These are phyloP conservation scores for Setophaga coronata DNA, from an alignment of 2,113 vertebrate genomes.

Conservation along the genomic window DNA sequence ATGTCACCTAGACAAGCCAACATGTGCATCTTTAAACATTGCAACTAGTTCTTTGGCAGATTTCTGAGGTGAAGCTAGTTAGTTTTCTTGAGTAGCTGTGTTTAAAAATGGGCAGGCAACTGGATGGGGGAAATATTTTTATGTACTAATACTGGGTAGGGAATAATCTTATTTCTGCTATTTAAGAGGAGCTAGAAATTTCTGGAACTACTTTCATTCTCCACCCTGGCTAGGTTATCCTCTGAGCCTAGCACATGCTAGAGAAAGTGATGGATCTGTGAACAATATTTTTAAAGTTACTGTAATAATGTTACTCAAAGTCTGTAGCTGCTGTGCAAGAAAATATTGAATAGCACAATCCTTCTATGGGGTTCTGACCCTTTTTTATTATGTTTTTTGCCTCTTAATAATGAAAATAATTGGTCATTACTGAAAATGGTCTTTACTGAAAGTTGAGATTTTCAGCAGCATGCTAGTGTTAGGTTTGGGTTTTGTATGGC, in stretches of 20 bases:
- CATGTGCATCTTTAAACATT: neutral
- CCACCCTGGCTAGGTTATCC: neutral
- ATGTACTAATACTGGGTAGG: neutral
- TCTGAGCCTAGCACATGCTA: neutral
- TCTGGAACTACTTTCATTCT: neutral
- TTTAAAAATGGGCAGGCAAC: neutral
- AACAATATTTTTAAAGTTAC: neutral
- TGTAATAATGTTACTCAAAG: neutral
- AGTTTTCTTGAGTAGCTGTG: neutral
- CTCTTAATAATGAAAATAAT: neutral
- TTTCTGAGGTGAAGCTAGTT: neutral
- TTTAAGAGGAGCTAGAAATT: neutral
- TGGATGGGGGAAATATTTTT: neutral
- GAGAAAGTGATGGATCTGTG: neutral
- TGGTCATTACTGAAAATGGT: neutral
- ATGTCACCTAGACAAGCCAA: neutral
- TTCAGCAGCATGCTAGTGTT: neutral
- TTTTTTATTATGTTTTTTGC: neutral
- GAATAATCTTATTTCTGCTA: neutral
- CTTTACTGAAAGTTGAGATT: neutral
- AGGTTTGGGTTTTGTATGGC: neutral
- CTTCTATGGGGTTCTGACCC: rapidly evolving
- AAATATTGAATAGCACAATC: neutral
- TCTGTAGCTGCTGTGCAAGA: neutral
- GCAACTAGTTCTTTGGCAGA: neutral